Conservation (phyloP, 2,113 vertebrate genomes). For the Petrocephalus microphthalmus region DNA sequence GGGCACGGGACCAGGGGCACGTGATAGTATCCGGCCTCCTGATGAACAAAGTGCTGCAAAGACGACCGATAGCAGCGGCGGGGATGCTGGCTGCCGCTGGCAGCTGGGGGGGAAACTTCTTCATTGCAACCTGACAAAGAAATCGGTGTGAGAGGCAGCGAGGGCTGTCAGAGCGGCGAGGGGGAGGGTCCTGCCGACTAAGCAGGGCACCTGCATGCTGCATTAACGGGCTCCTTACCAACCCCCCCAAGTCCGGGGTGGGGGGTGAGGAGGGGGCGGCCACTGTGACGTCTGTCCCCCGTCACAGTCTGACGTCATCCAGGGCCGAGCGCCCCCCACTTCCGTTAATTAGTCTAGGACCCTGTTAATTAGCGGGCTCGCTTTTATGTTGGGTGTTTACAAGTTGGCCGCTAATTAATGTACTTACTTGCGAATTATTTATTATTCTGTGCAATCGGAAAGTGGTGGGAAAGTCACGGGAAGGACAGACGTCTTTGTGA, state of each 20-base stretch:
- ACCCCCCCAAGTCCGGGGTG: not conserved
- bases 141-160: not conserved
- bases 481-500: not conserved
- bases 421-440: not conserved
- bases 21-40: not conserved
- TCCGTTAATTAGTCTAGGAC: not conserved
- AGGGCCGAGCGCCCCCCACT: not conserved
- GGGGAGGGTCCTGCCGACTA: not conserved
- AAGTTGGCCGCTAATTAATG: not conserved
- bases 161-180: not conserved
- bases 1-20: not conserved
- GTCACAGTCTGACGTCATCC: not conserved
- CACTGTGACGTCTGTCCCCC: not conserved
- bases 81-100: not conserved
- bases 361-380: not conserved
- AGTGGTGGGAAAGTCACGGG: not conserved
- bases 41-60: not conserved
- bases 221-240: not conserved
- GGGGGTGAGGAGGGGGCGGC: not conserved
- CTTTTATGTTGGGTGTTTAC: not conserved
- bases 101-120: not conserved
- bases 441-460: slow-evolving; percentile 2
- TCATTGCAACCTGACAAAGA: not conserved
- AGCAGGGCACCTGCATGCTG: not conserved
- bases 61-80: not conserved